phyloP scores from a whole-genome alignment of 1,140 invertebrate species.

The Arion vulgaris region DNA sequence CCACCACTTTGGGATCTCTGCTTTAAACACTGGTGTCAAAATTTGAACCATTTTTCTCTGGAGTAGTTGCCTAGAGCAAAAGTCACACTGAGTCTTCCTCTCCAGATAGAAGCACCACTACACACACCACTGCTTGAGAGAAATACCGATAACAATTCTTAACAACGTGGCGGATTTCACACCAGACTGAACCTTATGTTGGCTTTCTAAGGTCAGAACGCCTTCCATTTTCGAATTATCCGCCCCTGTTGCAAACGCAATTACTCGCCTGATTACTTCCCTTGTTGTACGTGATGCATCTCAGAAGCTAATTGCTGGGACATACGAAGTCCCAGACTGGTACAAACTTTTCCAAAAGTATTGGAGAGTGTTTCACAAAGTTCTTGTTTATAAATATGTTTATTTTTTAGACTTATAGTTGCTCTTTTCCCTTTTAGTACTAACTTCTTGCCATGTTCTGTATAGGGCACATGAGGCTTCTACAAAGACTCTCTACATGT shows the following conservation, averaged over 20 bases:
- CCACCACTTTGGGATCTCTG: no score
- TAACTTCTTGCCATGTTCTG: no score
- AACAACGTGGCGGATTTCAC: conserved; percentile 5
- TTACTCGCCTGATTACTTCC: conserved; percentile 16
- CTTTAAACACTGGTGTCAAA: not conserved
- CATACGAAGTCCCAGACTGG: not conserved
- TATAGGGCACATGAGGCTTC: no score
- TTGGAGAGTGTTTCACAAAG: no score
- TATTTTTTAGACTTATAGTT: no score
- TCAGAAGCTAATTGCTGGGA: not conserved
- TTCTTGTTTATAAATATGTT: no score
- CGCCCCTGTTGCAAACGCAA: conserved; percentile 10
- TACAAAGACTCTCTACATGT: no score
- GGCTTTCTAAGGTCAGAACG: not conserved
- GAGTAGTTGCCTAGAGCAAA: not conserved
- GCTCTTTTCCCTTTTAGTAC: no score
- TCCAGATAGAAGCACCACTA: not conserved
- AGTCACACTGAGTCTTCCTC: not conserved
- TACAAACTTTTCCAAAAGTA: no score
- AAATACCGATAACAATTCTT: conserved; percentile 5
- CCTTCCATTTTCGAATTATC: not conserved
- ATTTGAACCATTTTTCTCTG: not conserved
- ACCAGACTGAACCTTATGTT: not conserved
- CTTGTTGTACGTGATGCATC: not conserved
- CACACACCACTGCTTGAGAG: no score